Evolutionary conservation across 92 coral and sea anemone species (phyloP).

Genomic region (Bergia sp.): DNA sequence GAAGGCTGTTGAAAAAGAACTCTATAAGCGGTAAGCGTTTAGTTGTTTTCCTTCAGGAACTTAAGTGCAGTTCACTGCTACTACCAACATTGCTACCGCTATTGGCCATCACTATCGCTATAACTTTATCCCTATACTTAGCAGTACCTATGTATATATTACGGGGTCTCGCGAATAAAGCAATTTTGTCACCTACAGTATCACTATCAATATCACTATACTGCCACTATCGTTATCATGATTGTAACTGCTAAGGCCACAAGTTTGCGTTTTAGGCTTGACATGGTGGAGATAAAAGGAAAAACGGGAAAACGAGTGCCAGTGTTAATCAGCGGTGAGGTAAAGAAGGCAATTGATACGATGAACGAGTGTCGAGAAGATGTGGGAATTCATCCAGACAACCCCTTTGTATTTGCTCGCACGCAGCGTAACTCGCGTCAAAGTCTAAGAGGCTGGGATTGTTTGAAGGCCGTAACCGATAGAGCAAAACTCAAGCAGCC

Average conservation of each 20-base stretch:
- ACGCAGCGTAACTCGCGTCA: neutral
- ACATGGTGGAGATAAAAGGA: neutral
- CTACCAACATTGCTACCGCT: too few species aligned
- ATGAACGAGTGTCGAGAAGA: neutral
- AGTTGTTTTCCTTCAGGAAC: too few species aligned
- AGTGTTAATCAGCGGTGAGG: slow-evolving; percentile 4
- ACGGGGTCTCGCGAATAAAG: too few species aligned
- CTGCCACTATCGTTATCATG: neutral
- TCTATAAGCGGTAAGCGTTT: too few species aligned
- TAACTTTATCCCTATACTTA: too few species aligned
- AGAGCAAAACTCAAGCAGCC: neutral
- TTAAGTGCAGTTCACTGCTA: too few species aligned
- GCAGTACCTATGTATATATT: too few species aligned
- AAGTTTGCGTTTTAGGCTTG: neutral
- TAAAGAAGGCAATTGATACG: neutral
- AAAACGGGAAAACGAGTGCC: neutral
- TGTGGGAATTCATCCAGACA: slow-evolving; percentile 5
- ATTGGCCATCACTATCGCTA: neutral
- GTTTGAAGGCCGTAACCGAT: neutral
- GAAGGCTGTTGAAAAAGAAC: neutral
- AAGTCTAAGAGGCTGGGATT: slow-evolving; percentile 19
- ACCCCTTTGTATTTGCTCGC: slow-evolving; percentile 1
- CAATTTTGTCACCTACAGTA: too few species aligned
- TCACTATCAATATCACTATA: too few species aligned
- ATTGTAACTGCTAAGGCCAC: neutral